Base-by-base conservation (phyloP, 2,888 invertebrate species). In the Girardia tigrina region DNA sequence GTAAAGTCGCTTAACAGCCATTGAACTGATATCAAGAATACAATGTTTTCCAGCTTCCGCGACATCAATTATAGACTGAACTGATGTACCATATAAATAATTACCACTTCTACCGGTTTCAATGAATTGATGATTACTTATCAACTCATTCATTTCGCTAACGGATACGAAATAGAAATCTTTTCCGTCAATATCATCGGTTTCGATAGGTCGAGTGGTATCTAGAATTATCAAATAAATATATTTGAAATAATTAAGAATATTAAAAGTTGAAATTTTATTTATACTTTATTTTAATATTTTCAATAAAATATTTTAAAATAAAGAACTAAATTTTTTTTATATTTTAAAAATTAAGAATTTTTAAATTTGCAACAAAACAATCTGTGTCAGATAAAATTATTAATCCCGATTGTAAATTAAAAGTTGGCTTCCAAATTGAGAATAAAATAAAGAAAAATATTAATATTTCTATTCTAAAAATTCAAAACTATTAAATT, bases 61-160 rank as follows among this genome's bases (percentile, higher is more conserved):
- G 75, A 98, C 95, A 86, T 95, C 94, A 81, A 91, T 88, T 28
- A 98, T 97, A 77, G 94, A 94, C 70, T 94, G 92, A 78, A 98
- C 94, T 75, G 94, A 94, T 71, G 98, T 99, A 74, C 98, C 98
- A 86, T 99, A 99, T 80, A 99, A 88, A 86, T 99, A 98, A 83
- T 95, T 95, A 87, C 97, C 98, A 87, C 97, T 99, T 86, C 98
- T 95, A 77, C 98, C 98, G 76, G 98, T 98, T 86, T 99, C 98
- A 79, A 99, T 99, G 86, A 99, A 99, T 83, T 95, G 86, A 85
- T 98, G 95, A 87, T 94, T 94, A 86, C 95, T 83, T 36, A 86
- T 86, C 80, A 86, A 86, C 80, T 89, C 88, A 85, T 95, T 94
- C 95, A 95, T 95, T 84, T 95, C 94, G 80, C 94, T 88, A 71